Percentiles rank a stretch among this genome's conserved stretches.
Evolutionary conservation across 2,888 invertebrate genomes (phyloP).

Genomic region (Chorisops tibialis): DNA sequence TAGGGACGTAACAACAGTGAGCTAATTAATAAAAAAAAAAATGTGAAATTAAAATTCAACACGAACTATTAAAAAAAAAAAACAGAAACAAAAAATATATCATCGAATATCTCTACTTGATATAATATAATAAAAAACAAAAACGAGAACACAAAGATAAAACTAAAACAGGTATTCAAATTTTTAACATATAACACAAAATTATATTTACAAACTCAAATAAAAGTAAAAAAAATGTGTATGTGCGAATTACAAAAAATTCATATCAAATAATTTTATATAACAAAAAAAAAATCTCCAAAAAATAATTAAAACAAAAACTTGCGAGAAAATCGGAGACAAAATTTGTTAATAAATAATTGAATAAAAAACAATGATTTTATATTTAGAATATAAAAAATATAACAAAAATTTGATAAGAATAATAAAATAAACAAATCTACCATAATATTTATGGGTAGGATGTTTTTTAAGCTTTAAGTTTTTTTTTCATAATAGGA

Average conservation of each 20-base stretch:
- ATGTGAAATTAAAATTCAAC: too few relatives aligned
- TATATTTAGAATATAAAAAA: conserved; percentile 21
- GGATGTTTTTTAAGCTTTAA: neutral
- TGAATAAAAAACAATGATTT: conserved; percentile 18
- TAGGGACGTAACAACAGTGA: conserved; percentile 10
- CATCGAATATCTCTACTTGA: neutral
- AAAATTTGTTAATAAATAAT: conserved; percentile 20
- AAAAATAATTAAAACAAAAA: conserved; percentile 22
- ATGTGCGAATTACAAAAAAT: conserved; percentile 11
- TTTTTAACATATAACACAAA: conserved; percentile 15
- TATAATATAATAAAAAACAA: neutral
- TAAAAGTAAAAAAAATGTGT: conserved; percentile 6
- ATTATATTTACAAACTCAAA: conserved; percentile 24
- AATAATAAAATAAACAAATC: too few relatives aligned
- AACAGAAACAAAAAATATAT: neutral
- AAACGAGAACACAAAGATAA: too few relatives aligned
- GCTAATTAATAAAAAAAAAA: conserved; percentile 8
- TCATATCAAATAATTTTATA: conserved; percentile 22
- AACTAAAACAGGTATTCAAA: conserved; percentile 4
- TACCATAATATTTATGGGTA: too few relatives aligned
- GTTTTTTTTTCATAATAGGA: conserved; percentile 3
- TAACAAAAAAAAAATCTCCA: conserved; percentile 16
- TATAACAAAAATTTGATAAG: neutral
- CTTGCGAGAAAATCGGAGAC: conserved; percentile 21
- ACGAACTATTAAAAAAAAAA: neutral